Percentiles rank a stretch among this genome's conserved stretches.
Evolutionary conservation across 2,113 vertebrate species (phyloP).

Genomic region (Acrocephalus arundinaceus): DNA sequence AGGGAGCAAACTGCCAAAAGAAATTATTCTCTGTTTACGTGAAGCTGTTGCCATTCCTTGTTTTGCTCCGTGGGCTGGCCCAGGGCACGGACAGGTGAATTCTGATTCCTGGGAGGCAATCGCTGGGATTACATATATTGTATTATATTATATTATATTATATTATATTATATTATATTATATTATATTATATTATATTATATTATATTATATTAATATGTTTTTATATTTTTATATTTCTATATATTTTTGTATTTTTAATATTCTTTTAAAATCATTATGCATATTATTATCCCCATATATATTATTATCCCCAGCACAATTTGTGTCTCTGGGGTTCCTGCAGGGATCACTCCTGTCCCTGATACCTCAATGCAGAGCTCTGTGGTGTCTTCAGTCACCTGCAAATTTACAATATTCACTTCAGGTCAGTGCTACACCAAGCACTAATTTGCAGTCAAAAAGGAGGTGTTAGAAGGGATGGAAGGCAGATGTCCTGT

Average conservation of each 20-base stretch:
- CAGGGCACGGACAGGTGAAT: not conserved
- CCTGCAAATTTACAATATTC: not conserved
- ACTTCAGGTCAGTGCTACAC: not conserved
- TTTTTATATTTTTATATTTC: too few species aligned
- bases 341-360: not conserved
- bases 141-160: too few species aligned
- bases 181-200: too few species aligned
- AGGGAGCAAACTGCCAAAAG: not conserved
- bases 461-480: not conserved
- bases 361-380: not conserved
- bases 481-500: not conserved
- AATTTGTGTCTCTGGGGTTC: fast-evolving
- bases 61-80: not conserved
- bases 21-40: not conserved
- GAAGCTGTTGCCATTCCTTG: not conserved
- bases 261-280: too few species aligned
- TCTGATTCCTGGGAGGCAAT: not conserved
- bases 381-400: not conserved
- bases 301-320: not conserved
- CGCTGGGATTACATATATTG: too few species aligned
- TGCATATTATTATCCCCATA: too few species aligned
- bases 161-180: too few species aligned
- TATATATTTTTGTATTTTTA: too few species aligned
- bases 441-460: not conserved
- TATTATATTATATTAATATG: too few species aligned